phyloP scores from a whole-genome alignment of 2,113 vertebrate genomes.

The Esox niger region DNA sequence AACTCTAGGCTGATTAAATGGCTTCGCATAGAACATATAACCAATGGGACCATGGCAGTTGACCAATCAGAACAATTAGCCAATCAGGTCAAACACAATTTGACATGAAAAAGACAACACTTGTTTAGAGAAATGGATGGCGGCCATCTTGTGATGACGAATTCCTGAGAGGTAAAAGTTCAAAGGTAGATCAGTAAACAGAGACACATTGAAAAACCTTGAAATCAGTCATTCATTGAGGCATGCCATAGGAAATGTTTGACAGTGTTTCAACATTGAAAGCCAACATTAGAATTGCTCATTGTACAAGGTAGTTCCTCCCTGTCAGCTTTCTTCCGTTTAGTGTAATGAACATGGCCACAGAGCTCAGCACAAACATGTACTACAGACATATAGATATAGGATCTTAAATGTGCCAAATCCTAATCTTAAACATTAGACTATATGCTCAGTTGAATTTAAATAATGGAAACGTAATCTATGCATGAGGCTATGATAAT shows the following conservation, averaged over 20 bases:
- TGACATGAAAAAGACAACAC: background rate
- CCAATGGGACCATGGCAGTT: background rate
- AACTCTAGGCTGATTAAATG: too few species aligned
- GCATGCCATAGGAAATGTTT: background rate
- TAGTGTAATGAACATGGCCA: background rate
- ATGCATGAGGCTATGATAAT: background rate
- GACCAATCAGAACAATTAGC: background rate
- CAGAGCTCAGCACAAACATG: background rate
- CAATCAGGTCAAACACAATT: background rate
- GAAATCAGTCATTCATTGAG: background rate
- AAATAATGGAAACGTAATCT: background rate
- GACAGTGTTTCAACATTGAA: background rate
- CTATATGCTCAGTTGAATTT: too few species aligned
- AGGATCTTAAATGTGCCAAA: background rate
- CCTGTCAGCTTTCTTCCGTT: too few species aligned
- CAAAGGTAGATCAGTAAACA: conserved; percentile 8
- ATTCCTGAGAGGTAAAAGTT: conserved; percentile 21
- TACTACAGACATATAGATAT: background rate
- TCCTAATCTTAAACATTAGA: background rate
- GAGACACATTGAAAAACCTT: background rate
- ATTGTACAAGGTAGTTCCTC: too few species aligned
- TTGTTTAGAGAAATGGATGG: background rate
- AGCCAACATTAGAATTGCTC: background rate
- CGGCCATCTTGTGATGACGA: conserved; percentile 4
- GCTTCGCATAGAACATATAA: background rate